Conservation (phyloP, 1,140 invertebrate species). For the Microplitis demolitor region DNA sequence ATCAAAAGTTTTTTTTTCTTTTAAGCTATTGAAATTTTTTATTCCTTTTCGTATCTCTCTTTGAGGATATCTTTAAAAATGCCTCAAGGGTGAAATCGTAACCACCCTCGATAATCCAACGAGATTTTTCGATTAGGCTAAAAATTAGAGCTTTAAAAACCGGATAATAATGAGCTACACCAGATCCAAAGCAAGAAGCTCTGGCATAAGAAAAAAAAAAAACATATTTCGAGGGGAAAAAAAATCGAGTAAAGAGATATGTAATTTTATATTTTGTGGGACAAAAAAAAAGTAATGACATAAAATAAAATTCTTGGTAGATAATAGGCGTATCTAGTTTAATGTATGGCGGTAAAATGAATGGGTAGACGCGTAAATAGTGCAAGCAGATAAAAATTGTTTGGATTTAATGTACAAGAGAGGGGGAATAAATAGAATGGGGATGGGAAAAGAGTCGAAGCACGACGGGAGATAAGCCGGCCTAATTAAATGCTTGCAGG, state of each 20-base stretch:
- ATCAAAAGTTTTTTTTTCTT: background rate
- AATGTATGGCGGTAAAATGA: background rate
- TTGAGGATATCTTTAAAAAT: background rate
- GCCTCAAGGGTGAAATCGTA: slow-evolving; percentile 12
- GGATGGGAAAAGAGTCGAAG: slow-evolving; percentile 19
- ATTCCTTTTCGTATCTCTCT: background rate
- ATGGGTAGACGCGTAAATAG: background rate
- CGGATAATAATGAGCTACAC: slow-evolving; percentile 27
- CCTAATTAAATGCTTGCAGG: slow-evolving; percentile 43
- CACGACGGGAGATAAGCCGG: slow-evolving; percentile 33
- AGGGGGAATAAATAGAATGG: background rate
- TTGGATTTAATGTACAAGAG: background rate
- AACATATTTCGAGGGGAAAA: background rate
- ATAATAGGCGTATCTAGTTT: background rate
- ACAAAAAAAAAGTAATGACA: background rate
- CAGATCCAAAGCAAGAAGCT: background rate
- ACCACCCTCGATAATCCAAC: slow-evolving; percentile 26
- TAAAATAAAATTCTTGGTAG: background rate
- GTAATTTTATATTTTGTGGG: too few species aligned
- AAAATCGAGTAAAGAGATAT: background rate
- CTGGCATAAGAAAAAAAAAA: background rate
- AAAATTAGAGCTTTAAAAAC: slow-evolving; percentile 15
- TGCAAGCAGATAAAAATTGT: slow-evolving; percentile 8
- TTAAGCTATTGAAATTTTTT: background rate
- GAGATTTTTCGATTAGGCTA: slow-evolving; percentile 44